These are phyloP conservation scores for Nebria brevicollis DNA, from an alignment of 2,888 invertebrate genomes.

Conservation along the genomic window DNA sequence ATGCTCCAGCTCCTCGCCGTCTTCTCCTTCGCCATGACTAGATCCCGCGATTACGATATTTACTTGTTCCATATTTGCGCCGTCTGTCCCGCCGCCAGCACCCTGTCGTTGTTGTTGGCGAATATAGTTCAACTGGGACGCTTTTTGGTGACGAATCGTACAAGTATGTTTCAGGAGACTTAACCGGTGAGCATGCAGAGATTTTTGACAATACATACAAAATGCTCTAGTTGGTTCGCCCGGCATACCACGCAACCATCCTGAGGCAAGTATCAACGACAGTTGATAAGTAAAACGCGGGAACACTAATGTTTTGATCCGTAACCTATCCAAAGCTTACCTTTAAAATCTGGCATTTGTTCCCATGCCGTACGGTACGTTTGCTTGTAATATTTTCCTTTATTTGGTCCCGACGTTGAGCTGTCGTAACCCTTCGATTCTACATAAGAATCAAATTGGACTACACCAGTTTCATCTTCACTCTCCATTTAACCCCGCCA, in stretches of 20 bases:
- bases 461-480: conserved; percentile 40
- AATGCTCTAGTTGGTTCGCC: conserved; percentile 68
- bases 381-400: conserved; percentile 66
- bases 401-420: conserved; percentile 40
- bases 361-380: conserved; percentile 70
- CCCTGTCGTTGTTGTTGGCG: conserved; percentile 49
- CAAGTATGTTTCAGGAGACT: conserved; percentile 70
- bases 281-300: neutral
- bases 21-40: conserved; percentile 48
- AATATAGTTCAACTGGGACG: conserved; percentile 59
- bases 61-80: conserved; percentile 39
- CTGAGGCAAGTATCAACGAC: conserved; percentile 56
- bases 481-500: conserved; percentile 46
- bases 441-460: conserved; percentile 38
- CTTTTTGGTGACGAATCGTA: conserved; percentile 69
- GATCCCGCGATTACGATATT: conserved; percentile 43
- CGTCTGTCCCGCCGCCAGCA: neutral
- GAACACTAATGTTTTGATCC: no score
- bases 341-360: conserved; percentile 69
- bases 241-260: conserved; percentile 68
- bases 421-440: conserved; percentile 32
- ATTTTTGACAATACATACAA: conserved; percentile 68
- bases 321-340: conserved; percentile 55
- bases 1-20: conserved; percentile 32
- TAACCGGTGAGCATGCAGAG: conserved; percentile 69